Evolutionary conservation across 2,888 invertebrate species (phyloP).

Genomic region (Heliconius cydno): DNA sequence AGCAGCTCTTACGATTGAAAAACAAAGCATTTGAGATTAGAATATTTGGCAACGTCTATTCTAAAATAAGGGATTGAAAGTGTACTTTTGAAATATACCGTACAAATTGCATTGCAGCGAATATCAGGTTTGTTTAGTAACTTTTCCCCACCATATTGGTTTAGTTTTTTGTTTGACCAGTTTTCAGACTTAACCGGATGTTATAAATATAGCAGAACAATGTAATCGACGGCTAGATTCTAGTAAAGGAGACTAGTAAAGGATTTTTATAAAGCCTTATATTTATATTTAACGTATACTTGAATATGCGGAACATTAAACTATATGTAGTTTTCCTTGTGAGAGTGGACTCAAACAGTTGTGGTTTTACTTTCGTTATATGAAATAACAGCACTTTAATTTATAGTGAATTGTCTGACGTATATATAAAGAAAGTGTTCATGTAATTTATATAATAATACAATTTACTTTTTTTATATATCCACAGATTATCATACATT

Average conservation of each 20-base stretch:
- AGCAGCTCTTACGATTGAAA: neutral
- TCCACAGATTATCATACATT: neutral
- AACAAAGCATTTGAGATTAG: neutral
- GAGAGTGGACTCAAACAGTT: slow-evolving; percentile 23
- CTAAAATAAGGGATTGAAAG: slow-evolving; percentile 39
- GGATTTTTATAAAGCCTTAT: slow-evolving; percentile 7
- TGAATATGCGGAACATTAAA: slow-evolving; percentile 13
- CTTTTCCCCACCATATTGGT: slow-evolving; percentile 38
- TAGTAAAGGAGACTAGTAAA: slow-evolving; percentile 12
- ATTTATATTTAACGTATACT: neutral
- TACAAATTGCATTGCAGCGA: slow-evolving; percentile 38
- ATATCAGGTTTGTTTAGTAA: slow-evolving; percentile 45
- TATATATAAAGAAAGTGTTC: slow-evolving; percentile 9
- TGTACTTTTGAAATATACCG: slow-evolving; percentile 40
- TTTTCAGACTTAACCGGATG: slow-evolving; percentile 44
- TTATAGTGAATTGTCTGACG: neutral
- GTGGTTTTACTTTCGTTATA: slow-evolving; percentile 31
- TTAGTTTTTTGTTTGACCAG: slow-evolving; percentile 36
- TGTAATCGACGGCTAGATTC: neutral
- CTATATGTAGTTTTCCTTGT: slow-evolving; percentile 20
- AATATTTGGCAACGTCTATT: neutral
- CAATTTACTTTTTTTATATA: neutral
- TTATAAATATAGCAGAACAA: slow-evolving; percentile 30
- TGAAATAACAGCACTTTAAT: slow-evolving; percentile 15
- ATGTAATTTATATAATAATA: neutral